Evolutionary conservation across 2,888 invertebrate species (phyloP).

Genomic region (Sinohyriopsis cumingii): DNA sequence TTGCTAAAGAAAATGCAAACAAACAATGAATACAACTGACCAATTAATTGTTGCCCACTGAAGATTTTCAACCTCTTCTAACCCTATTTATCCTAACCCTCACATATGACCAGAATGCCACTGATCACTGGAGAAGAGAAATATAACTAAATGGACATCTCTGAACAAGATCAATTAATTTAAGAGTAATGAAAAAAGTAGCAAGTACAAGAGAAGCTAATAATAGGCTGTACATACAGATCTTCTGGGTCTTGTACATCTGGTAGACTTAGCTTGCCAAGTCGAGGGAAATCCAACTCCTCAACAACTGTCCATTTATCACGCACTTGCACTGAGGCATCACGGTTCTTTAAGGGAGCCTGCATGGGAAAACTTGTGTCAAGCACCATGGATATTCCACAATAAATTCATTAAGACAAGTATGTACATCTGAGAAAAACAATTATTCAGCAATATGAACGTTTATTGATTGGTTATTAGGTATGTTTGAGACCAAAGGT

Average conservation of each 20-base stretch:
- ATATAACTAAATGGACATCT: too few relatives aligned
- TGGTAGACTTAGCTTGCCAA: slow-evolving; percentile 93
- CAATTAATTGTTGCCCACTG: too few relatives aligned
- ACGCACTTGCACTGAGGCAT: slow-evolving; percentile 95
- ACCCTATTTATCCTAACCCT: too few relatives aligned
- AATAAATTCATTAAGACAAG: neutral
- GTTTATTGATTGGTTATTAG: neutral
- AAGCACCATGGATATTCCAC: neutral
- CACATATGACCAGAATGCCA: too few relatives aligned
- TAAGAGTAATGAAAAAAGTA: neutral
- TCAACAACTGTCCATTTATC: slow-evolving; percentile 95
- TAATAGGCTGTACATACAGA: slow-evolving; percentile 73
- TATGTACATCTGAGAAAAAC: neutral
- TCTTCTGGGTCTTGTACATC: slow-evolving; percentile 85
- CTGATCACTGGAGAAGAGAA: too few relatives aligned
- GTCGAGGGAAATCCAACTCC: slow-evolving; percentile 98
- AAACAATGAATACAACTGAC: too few relatives aligned
- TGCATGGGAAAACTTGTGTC: slow-evolving; percentile 39
- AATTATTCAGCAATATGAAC: neutral
- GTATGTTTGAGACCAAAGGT: neutral
- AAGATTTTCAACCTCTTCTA: too few relatives aligned
- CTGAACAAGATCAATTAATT: neutral
- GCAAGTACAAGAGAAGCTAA: neutral
- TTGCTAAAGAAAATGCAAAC: too few relatives aligned
- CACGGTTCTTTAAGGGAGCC: slow-evolving; percentile 91